These are phyloP conservation scores for Strigamia crassipes DNA, from an alignment of 2,888 invertebrate genomes.

Conservation along the genomic window DNA sequence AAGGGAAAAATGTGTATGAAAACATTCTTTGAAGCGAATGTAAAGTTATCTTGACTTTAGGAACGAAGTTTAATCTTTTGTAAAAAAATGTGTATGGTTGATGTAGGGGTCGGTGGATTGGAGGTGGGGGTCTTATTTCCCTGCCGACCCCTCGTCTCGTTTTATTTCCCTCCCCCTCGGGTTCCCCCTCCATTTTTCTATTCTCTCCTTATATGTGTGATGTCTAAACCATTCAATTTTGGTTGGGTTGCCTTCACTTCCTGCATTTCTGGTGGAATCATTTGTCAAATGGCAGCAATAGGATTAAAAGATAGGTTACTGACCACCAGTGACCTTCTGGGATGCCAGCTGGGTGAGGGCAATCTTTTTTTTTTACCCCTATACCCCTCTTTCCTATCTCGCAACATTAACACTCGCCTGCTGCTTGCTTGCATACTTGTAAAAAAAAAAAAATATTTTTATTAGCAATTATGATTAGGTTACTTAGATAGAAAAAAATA, in stretches of 20 bases:
- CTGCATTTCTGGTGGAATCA: slow-evolving; percentile 34
- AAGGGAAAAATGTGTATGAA: slow-evolving; percentile 6
- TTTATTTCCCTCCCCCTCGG: slow-evolving; percentile 16
- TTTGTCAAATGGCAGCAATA: slow-evolving; percentile 35
- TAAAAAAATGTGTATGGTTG: slow-evolving; percentile 13
- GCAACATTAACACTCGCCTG: background rate
- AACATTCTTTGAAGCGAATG: slow-evolving; percentile 16
- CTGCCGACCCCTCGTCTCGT: slow-evolving; percentile 29
- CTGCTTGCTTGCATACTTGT: background rate
- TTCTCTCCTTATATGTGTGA: slow-evolving; percentile 18
- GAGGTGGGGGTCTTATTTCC: slow-evolving; percentile 26
- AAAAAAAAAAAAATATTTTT: background rate
- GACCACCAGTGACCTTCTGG: slow-evolving; percentile 26
- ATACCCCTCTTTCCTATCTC: background rate
- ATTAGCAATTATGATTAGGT: slow-evolving; percentile 17
- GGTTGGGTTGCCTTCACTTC: slow-evolving; percentile 30
- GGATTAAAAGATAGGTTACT: slow-evolving; percentile 35
- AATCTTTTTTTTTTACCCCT: slow-evolving; percentile 3
- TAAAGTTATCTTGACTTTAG: slow-evolving; percentile 32
- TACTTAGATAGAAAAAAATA: background rate
- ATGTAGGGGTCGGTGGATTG: slow-evolving; percentile 12
- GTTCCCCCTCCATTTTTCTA: slow-evolving; percentile 31
- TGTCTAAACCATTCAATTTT: slow-evolving; percentile 33
- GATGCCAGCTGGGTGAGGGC: slow-evolving; percentile 32
- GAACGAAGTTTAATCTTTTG: slow-evolving; percentile 35